A percentile compares a stretch with the other conserved stretches of the same genome.
phyloP scores from a whole-genome alignment of 1,140 invertebrate species.

The Pogonognathellus flavescens region DNA sequence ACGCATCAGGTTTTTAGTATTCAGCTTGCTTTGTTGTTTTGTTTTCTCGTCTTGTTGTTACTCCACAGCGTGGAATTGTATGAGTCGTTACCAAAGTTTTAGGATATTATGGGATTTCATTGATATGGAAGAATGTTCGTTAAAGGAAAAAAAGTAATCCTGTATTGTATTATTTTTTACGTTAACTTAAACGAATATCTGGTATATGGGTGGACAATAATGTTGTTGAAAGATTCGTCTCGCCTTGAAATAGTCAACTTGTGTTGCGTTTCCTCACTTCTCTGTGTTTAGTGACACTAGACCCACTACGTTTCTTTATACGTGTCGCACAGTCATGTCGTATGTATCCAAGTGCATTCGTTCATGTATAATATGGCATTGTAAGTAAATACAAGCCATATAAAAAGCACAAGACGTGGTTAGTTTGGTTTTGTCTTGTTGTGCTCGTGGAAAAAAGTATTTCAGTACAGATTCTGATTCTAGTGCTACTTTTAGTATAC shows the following conservation, averaged over 20 bases:
- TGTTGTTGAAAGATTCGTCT: conserved; percentile 51
- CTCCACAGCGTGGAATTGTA: too few species aligned
- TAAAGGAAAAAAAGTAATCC: conserved; percentile 22
- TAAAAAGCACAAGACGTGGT: too few species aligned
- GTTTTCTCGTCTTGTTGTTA: too few species aligned
- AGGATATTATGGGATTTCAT: background rate
- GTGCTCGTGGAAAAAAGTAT: too few species aligned
- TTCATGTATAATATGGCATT: too few species aligned
- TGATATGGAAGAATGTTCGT: background rate
- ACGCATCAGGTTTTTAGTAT: background rate
- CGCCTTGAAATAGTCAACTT: conserved; percentile 31
- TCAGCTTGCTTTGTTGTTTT: background rate
- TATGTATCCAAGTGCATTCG: too few species aligned
- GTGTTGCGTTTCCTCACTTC: conserved; percentile 29
- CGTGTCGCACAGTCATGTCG: background rate
- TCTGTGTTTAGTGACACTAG: background rate
- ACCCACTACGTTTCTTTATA: background rate
- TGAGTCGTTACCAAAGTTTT: background rate
- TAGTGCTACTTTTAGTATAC: too few species aligned
- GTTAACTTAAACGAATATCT: too few species aligned
- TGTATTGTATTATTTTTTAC: conserved; percentile 5
- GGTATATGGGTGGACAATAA: conserved; percentile 28
- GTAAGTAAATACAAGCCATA: too few species aligned
- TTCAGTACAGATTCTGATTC: too few species aligned
- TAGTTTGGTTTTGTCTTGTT: too few species aligned